phyloP scores from a whole-genome alignment of 2,113 vertebrate species.

The Alethe diademata region DNA sequence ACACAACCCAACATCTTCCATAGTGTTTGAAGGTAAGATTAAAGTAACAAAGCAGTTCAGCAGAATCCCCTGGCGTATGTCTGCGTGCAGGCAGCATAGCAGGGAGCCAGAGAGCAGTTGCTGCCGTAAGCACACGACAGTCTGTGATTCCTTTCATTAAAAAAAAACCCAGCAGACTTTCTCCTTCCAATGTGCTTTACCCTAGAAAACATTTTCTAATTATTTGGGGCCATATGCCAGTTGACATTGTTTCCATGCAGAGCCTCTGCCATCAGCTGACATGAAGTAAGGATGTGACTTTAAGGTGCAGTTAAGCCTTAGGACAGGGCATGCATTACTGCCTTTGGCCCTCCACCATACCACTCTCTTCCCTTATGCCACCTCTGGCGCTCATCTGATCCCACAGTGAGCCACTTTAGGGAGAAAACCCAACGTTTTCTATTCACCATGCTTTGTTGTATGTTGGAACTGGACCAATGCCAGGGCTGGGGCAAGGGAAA shows the following conservation, averaged over 20 bases:
- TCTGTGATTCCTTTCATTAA: neutral
- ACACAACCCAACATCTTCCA: neutral
- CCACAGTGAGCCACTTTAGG: neutral
- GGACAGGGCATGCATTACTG: neutral
- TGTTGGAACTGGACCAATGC: neutral
- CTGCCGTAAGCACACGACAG: accelerated
- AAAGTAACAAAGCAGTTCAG: neutral
- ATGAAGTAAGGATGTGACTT: accelerated
- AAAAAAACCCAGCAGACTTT: neutral
- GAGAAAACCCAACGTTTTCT: neutral
- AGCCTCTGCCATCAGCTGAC: neutral
- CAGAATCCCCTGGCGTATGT: neutral
- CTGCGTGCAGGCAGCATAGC: neutral
- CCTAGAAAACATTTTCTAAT: neutral
- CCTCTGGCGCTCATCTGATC: neutral
- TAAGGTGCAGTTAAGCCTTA: neutral
- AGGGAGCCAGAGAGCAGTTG: neutral
- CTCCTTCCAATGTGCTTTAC: neutral
- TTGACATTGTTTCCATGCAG: neutral
- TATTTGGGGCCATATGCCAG: neutral
- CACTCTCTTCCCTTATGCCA: neutral
- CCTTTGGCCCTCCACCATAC: neutral
- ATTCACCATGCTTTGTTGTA: neutral
- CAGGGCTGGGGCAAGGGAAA: neutral
- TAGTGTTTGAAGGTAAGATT: neutral